These are phyloP conservation scores for Torymus aiolomorphi DNA, from an alignment of 2,888 invertebrate species.

Conservation along the genomic window DNA sequence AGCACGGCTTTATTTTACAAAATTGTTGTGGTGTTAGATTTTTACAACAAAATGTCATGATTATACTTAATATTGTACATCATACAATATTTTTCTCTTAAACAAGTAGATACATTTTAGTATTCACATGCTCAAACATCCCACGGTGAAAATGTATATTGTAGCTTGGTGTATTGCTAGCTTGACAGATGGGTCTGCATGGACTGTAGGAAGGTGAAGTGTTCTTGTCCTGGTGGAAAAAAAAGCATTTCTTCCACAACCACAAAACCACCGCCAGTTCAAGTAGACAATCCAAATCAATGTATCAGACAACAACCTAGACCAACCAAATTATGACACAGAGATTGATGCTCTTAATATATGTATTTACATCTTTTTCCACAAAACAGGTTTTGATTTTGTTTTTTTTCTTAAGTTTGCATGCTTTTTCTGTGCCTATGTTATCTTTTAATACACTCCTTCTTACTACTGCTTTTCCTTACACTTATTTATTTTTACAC, in stretches of 20 bases:
- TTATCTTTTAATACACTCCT: neutral
- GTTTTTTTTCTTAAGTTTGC: slow-evolving; percentile 64
- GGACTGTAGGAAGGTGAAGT: slow-evolving; percentile 83
- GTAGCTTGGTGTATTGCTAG: slow-evolving; percentile 82
- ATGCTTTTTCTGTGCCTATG: slow-evolving; percentile 23
- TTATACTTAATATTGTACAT: neutral
- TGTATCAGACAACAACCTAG: slow-evolving; percentile 72
- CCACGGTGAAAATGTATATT: slow-evolving; percentile 62
- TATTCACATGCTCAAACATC: neutral
- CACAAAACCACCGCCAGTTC: slow-evolving; percentile 64
- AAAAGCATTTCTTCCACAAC: slow-evolving; percentile 66
- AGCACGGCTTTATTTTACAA: slow-evolving; percentile 50
- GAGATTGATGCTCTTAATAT: slow-evolving; percentile 49
- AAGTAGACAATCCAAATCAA: slow-evolving; percentile 67
- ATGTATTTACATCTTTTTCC: slow-evolving; percentile 56
- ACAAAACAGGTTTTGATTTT: slow-evolving; percentile 70
- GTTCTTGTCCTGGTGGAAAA: slow-evolving; percentile 78
- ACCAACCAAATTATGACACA: slow-evolving; percentile 65
- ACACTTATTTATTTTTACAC: neutral
- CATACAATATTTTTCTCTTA: too few relatives aligned
- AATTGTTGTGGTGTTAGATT: slow-evolving; percentile 17
- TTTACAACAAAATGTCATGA: neutral
- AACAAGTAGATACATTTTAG: too few relatives aligned
- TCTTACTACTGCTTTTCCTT: neutral
- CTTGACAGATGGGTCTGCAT: slow-evolving; percentile 85